Conservation (phyloP, 2,113 vertebrate genomes). For the Otolemur garnettii region DNA sequence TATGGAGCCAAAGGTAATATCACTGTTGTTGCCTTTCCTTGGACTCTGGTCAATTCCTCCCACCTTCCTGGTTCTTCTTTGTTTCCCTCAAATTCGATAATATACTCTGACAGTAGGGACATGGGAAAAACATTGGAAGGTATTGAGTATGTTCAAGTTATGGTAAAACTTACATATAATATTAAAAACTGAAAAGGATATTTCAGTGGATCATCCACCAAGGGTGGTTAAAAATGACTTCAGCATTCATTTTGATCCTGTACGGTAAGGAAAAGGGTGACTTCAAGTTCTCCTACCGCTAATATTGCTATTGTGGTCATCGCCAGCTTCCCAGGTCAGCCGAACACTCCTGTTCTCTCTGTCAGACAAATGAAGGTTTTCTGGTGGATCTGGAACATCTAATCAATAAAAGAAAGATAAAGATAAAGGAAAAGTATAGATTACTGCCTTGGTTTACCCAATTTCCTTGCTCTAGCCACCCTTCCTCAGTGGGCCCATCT, state of each 20-base stretch:
- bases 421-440: neutral
- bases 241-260: neutral
- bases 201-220: neutral
- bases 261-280: neutral
- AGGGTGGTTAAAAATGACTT: neutral
- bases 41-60: constrained; percentile 90
- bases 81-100: constrained; percentile 95
- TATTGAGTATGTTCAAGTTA: neutral
- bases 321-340: constrained; percentile 93
- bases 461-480: neutral
- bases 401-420: neutral
- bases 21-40: constrained; percentile 88
- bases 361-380: constrained; percentile 92
- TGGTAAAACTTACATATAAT: neutral
- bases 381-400: constrained; percentile 95
- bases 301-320: constrained; percentile 93
- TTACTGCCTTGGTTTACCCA: accelerated
- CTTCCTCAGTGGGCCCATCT: neutral
- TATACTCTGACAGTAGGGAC: constrained; percentile 89
- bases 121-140: neutral
- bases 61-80: constrained; percentile 92
- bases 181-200: neutral
- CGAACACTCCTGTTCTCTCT: constrained; percentile 91
- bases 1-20: constrained; percentile 90
- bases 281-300: constrained; percentile 89